Evolutionary conservation across 2,888 invertebrate genomes (phyloP), one percentile per base, ranked within the genome.

Genomic region (Luperina nickerlii): DNA sequence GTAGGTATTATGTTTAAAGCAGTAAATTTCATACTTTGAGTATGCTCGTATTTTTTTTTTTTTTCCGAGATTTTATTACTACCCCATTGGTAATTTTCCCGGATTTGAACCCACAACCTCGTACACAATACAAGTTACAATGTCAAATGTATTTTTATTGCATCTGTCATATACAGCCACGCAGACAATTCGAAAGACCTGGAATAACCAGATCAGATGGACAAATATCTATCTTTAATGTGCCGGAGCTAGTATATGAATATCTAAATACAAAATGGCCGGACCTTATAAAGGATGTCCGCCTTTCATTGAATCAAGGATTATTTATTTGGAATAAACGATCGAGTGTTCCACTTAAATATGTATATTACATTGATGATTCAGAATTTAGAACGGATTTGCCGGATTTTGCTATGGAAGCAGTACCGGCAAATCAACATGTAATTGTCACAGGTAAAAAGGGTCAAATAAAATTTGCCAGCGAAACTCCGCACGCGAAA

Each of bases 261-360:
- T 86, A 79, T 63, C 78, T 87, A 74, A 83, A 76, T 69, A 81
- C 71, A 72, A 83, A 79, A 83, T 75, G 75, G 45, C 88, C 88
- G 89, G 90, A 89, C 73, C 27, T 70, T 73, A 45, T 86, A 72
- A 73, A 89, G 90, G 90, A 90, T 90, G 88, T 90, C 90, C 90
- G 90, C 54, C 83, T 86, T 83, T 20, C 45, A 78, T 73, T 70
- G 71, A 67, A 77, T 65, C 83, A 80, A 72, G 80, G 77, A 83
- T 83, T 79, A 76, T 78, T 82, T 82, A 83, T 74, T 70, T 83
- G 74, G 73, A 72, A 68, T 70, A 67, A 84, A 72, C 74, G 67
- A 70, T 72, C 24, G 60, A 80, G 62, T 81, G 85, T 42, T 83
- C 86, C 54, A 83, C 32, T 81, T 86, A 72, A 85, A 82, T 85